phyloP scores from a whole-genome alignment of 2,888 invertebrate species.

The Cerastis rubricosa region DNA sequence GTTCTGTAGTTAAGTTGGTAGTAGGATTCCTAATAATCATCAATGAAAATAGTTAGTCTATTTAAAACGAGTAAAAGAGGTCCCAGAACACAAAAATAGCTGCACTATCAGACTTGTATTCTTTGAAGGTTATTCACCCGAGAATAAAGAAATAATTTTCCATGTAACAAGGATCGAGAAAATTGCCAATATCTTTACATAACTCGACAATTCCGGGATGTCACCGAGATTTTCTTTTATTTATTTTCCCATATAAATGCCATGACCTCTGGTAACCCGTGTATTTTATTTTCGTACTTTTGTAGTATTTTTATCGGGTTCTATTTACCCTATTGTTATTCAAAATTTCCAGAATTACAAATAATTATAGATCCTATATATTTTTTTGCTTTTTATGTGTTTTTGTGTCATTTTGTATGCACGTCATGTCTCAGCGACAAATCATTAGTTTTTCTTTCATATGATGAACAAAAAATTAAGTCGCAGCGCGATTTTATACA shows the following conservation, averaged over 20 bases:
- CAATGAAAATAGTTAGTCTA: too few relatives aligned
- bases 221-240: background rate
- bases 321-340: background rate
- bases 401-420: too few relatives aligned
- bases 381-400: too few relatives aligned
- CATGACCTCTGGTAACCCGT: background rate
- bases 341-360: background rate
- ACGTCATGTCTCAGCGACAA: too few relatives aligned
- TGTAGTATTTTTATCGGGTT: background rate
- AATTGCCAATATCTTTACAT: slow-evolving; percentile 27
- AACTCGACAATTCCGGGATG: background rate
- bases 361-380: background rate
- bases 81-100: background rate
- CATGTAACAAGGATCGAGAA: slow-evolving; percentile 30
- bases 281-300: slow-evolving; percentile 2
- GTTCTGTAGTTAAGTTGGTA: too few relatives aligned
- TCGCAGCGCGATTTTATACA: background rate
- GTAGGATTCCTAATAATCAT: too few relatives aligned
- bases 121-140: background rate
- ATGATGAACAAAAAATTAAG: background rate
- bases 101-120: background rate
- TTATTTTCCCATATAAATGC: background rate
- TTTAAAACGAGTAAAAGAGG: background rate
- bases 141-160: background rate
- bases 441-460: too few relatives aligned